These are phyloP conservation scores for Adineta ricciae DNA, from an alignment of 2,888 invertebrate species.

Conservation along the genomic window DNA sequence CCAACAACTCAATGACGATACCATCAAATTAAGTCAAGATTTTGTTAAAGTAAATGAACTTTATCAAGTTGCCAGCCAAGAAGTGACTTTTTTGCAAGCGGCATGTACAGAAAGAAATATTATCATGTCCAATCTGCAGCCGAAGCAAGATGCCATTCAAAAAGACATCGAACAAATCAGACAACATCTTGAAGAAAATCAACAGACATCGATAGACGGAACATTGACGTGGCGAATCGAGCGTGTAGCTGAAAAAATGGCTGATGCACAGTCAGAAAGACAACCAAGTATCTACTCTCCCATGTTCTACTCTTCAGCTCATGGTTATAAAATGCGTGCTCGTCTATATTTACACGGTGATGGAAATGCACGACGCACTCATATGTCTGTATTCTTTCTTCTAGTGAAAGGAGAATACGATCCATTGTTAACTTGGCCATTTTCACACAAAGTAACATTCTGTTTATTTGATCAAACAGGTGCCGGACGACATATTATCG, in stretches of 20 bases:
- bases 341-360: constrained; percentile 46
- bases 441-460: constrained; percentile 43
- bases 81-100: not conserved
- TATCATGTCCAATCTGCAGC: not conserved
- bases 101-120: not conserved
- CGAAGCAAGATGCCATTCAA: not conserved
- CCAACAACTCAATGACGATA: not conserved
- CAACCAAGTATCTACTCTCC: constrained; percentile 43
- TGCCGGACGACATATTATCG: constrained; percentile 42
- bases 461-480: constrained; percentile 45
- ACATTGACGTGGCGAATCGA: constrained; percentile 45
- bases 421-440: constrained; percentile 45
- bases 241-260: constrained; percentile 40
- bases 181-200: not conserved
- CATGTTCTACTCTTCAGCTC: constrained; percentile 43
- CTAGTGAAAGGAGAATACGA: constrained; percentile 45
- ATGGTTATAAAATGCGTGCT: constrained; percentile 45
- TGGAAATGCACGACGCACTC: constrained; percentile 43
- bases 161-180: not conserved
- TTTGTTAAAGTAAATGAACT: not conserved
- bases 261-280: constrained; percentile 41
- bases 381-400: constrained; percentile 47
- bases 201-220: constrained; percentile 38
- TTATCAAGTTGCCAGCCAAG: not conserved
- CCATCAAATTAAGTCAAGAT: not conserved